Base-by-base conservation (phyloP, 2,113 vertebrate genomes). In the Chitala chitala region DNA sequence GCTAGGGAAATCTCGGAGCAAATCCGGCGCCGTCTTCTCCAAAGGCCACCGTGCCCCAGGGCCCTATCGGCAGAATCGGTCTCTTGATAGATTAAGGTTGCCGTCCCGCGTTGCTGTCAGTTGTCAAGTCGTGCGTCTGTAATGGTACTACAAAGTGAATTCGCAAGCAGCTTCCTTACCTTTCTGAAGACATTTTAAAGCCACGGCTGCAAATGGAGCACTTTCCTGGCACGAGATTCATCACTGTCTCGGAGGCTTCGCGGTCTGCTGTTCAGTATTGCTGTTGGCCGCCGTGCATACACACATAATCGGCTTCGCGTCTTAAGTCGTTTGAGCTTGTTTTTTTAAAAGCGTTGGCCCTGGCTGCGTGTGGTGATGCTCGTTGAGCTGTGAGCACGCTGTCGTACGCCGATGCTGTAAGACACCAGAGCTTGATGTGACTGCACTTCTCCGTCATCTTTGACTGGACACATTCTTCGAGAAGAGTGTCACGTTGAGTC, bases 111-210 rank as follows among this genome's bases (percentile, higher is more conserved):
- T 42, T 53, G 69, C 71, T 76, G 71, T 73, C 78, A 73, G 74
- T 51, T 72, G 63, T 61, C 74, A 70, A 63, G 50, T 29, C 59
- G 66, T 40, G 75, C 24, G 20, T 63, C 58, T 71, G 64, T 74
- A 70, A 79, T 66, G 58, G 71, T 46, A 38, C 58, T 71, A 65
- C 58, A 46, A 36, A 76, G 38, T 76, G 71, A 76, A 79, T 74
- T 71, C 58, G 50, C 71, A 70, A 69, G 58, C 55, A 69, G 72
- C 24, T 31, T n/a, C 38, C 8, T 42, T 53, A 50, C 76, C 55
- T 55, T 73, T 71, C 56, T 24, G n/a, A 69, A 61, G 54, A 59
- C 72, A 46, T 68, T 65, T 68, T 72, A 73, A 58, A 73, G 29
- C 70, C 51, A n/a, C 31, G 50, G 63, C 54, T 69, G 38, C 69